Evolutionary conservation across 2,888 invertebrate genomes (phyloP), one percentile per base, ranked within the genome.

Genomic region (Acrobasis repandana): DNA sequence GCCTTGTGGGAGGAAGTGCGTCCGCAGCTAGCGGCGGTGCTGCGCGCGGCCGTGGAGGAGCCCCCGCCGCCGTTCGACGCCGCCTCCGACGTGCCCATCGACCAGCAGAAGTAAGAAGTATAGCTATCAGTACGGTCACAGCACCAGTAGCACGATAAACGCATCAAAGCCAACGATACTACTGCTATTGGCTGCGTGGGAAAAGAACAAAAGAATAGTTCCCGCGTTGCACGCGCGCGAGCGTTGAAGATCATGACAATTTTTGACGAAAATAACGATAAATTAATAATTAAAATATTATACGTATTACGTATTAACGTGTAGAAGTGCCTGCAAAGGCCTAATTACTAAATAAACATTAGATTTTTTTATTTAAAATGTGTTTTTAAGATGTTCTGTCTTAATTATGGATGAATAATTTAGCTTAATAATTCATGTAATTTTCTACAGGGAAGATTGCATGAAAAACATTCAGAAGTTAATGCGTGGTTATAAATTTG

Each of bases 391-490:
- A n/a, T 14, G n/a, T 14, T 43, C n/a, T 43, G 4, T 38, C 38
- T 6, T 38, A 38, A 38, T 38, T 38, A 38, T 6, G 38, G 38
- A 11, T 38, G 38, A 38, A n/a, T 43, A 43, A 43, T 14, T 43
- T 43, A 11, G 43, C n/a, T 57, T 28, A 54, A 16, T 63, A 51
- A 58, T 67, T 61, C 36, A 66, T 66, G 88, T 60, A 16, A 58
- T 58, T 49, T 56, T 68, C 65, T 88, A 57, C 88, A 98, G 98
- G 85, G 94, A 94, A 65, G 96, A 96, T 76, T 97, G 98, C 63
- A 97, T 98, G 96, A 95, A 95, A 79, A 95, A 94, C 73, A 95
- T 98, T 69, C 97, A 98, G 83, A 95, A 94, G 74, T 92, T 94
- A 66, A 90, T 98, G 82, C 94, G 96, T 56, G 93, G 93, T 58